phyloP scores from a whole-genome alignment of 2,888 invertebrate genomes.

The Nemapogon koenigi region DNA sequence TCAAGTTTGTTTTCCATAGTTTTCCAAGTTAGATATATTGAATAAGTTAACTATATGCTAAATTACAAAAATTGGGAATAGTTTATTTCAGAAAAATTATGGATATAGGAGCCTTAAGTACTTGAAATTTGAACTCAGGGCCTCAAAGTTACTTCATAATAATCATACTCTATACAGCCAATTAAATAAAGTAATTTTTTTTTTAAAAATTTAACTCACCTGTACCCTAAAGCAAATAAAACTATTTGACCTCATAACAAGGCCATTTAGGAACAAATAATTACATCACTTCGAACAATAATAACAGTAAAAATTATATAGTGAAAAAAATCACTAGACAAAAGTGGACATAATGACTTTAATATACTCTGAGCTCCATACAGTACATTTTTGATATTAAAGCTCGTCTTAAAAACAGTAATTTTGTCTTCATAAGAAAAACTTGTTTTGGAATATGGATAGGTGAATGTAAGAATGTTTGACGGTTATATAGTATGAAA shows the following conservation, averaged over 20 bases:
- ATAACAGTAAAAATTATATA: slow-evolving; percentile 40
- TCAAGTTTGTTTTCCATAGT: too few relatives aligned
- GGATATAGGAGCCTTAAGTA: too few relatives aligned
- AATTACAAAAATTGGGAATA: too few relatives aligned
- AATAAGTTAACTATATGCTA: too few relatives aligned
- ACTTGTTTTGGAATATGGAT: slow-evolving; percentile 7
- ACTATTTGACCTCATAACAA: slow-evolving; percentile 14
- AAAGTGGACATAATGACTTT: slow-evolving; percentile 50
- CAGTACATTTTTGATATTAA: slow-evolving; percentile 41
- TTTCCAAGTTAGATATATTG: too few relatives aligned
- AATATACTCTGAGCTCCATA: slow-evolving; percentile 34
- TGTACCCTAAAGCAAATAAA: slow-evolving; percentile 10
- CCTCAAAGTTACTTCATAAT: too few relatives aligned
- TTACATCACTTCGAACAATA: slow-evolving; percentile 39
- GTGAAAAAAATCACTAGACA: slow-evolving; percentile 41
- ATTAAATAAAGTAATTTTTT: too few relatives aligned
- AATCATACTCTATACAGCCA: too few relatives aligned
- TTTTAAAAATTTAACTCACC: too few relatives aligned
- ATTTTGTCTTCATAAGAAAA: slow-evolving; percentile 26
- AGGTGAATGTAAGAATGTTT: slow-evolving; percentile 2
- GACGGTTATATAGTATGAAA: too few relatives aligned
- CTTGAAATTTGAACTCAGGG: too few relatives aligned
- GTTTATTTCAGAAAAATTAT: too few relatives aligned
- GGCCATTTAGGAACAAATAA: slow-evolving; percentile 22
- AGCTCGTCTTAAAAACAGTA: slow-evolving; percentile 40